Percentiles rank a stretch among this genome's conserved stretches.
These are phyloP conservation scores for Anoncus sp. DNA, from an alignment of 2,888 invertebrate species.

Conservation along the genomic window DNA sequence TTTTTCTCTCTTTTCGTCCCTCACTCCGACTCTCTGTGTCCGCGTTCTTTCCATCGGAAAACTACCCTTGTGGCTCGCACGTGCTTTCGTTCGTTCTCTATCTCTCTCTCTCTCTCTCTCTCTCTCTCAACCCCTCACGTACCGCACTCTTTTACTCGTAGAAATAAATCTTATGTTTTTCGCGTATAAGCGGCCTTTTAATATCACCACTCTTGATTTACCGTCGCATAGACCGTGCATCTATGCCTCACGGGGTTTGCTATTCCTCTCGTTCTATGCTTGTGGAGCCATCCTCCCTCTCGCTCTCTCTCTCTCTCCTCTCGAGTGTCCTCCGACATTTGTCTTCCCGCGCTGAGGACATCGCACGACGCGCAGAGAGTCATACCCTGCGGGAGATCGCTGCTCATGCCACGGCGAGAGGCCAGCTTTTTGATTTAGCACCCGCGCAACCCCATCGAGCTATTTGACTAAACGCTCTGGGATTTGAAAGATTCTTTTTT, in stretches of 20 bases:
- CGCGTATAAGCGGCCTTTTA: constrained; percentile 83
- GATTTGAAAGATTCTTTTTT: constrained; percentile 3
- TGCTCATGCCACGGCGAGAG: constrained; percentile 63
- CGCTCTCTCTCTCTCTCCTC: constrained; percentile 44
- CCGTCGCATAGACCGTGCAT: constrained; percentile 78
- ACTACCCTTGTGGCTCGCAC: constrained; percentile 45
- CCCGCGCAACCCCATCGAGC: constrained; percentile 62
- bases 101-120: no score
- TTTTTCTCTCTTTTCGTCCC: constrained; percentile 58
- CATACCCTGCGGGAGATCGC: constrained; percentile 62
- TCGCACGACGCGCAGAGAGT: constrained; percentile 68
- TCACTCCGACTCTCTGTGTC: constrained; percentile 54
- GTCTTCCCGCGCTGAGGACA: constrained; percentile 70
- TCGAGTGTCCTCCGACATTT: constrained; percentile 73
- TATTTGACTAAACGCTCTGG: constrained; percentile 73
- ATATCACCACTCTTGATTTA: constrained; percentile 82
- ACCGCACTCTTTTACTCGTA: constrained; percentile 60
- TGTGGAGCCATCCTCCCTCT: neutral
- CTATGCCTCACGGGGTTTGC: constrained; percentile 60
- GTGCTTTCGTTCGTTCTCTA: constrained; percentile 41
- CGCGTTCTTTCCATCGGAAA: constrained; percentile 38
- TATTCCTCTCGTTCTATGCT: constrained; percentile 16
- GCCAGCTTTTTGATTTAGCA: constrained; percentile 73
- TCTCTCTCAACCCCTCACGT: constrained; percentile 31
- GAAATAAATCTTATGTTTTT: constrained; percentile 82